Evolutionary conservation across 1,140 invertebrate species (phyloP).

Genomic region (Gerris buenoi): DNA sequence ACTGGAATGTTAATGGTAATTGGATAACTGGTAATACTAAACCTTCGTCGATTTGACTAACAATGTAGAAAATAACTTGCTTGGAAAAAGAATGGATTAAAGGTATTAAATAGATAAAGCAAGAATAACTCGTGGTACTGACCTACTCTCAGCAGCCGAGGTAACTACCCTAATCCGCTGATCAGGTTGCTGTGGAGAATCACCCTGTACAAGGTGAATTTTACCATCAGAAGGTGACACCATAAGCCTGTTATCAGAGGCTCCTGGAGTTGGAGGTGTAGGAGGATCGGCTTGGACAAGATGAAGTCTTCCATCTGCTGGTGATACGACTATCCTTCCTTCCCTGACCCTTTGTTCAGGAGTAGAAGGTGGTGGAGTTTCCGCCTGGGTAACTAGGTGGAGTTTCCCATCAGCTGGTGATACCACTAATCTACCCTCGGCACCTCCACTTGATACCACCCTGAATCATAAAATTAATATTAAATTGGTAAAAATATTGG

Average conservation of each 20-base stretch:
- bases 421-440: not conserved
- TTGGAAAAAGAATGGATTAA: too few species aligned
- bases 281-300: not conserved
- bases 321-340: not conserved
- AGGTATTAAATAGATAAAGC: too few species aligned
- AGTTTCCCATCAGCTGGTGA: not conserved
- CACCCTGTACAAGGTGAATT: not conserved
- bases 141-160: not conserved
- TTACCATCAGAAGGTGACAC: not conserved
- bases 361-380: not conserved
- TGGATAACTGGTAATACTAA: too few species aligned
- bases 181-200: not conserved
- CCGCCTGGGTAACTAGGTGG: not conserved
- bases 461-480: not conserved
- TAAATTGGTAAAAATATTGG: not conserved
- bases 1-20: too few species aligned
- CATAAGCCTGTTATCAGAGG: not conserved
- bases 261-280: not conserved
- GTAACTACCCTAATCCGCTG: not conserved
- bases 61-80: too few species aligned
- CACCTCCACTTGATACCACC: not conserved
- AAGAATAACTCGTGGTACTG: too few species aligned
- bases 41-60: too few species aligned
- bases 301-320: not conserved
- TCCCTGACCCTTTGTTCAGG: not conserved